These are phyloP conservation scores for Syngnathus typhle DNA, from an alignment of 2,113 vertebrate genomes.

Conservation along the genomic window DNA sequence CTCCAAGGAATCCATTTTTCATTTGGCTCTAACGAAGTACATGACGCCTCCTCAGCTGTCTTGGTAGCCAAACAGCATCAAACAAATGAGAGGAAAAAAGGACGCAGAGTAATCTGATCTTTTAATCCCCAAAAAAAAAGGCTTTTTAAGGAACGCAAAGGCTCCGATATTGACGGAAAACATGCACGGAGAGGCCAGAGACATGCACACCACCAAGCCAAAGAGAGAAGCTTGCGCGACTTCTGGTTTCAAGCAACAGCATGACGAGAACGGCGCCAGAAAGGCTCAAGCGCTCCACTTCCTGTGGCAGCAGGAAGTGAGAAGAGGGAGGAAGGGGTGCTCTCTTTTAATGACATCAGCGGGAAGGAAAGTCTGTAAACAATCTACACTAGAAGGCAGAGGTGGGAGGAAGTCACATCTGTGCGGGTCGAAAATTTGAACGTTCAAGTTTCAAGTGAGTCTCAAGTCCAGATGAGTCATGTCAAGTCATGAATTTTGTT, in stretches of 20 bases:
- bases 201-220: conserved; percentile 39
- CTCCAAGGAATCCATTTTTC: conserved; percentile 20
- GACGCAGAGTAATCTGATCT: conserved; percentile 31
- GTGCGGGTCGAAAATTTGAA: background rate
- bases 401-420: conserved; percentile 2
- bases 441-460: background rate
- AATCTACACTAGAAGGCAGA: conserved; percentile 64
- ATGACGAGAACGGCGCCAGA: conserved; percentile 51
- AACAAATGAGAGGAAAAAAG: conserved; percentile 38
- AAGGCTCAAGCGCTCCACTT: conserved; percentile 38
- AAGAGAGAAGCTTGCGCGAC: conserved; percentile 32
- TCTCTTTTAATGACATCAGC: conserved; percentile 54
- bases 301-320: conserved; percentile 26
- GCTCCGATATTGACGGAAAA: conserved; percentile 46
- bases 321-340: conserved; percentile 10
- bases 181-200: conserved; percentile 56
- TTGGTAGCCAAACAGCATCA: background rate
- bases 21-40: conserved; percentile 19
- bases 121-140: conserved; percentile 53
- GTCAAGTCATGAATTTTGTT: background rate
- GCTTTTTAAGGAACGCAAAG: conserved; percentile 17
- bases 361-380: conserved; percentile 68
- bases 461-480: background rate
- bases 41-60: conserved; percentile 15
- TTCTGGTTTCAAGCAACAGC: conserved; percentile 57